These are phyloP conservation scores for Tolmerus cingulatus DNA, from an alignment of 2,888 invertebrate genomes.

Conservation along the genomic window DNA sequence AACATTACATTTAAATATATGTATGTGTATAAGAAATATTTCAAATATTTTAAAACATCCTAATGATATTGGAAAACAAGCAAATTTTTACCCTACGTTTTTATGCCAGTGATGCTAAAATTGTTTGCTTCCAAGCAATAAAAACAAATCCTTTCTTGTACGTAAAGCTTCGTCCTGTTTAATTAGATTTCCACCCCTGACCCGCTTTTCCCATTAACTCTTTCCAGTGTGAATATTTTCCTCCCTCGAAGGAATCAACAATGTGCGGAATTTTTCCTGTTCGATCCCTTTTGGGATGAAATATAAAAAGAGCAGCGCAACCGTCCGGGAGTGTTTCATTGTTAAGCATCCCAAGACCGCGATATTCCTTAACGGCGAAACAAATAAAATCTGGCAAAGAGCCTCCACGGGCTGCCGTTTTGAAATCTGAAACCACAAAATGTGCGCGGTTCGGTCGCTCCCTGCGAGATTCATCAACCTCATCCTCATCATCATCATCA, in stretches of 20 bases:
- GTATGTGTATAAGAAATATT: too few relatives aligned
- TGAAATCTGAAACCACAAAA: conserved; percentile 51
- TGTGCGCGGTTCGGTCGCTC: conserved; percentile 46
- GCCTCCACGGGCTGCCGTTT: conserved; percentile 47
- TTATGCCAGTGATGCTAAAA: neutral
- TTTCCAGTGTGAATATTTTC: conserved; percentile 15
- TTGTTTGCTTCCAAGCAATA: neutral
- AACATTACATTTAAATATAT: too few relatives aligned
- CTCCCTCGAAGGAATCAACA: conserved; percentile 17
- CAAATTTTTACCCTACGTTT: neutral
- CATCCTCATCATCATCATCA: neutral
- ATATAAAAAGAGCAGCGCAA: conserved; percentile 13
- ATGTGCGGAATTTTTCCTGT: conserved; percentile 28
- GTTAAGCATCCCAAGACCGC: conserved; percentile 20
- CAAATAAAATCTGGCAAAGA: neutral
- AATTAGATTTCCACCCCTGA: neutral
- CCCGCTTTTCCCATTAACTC: neutral
- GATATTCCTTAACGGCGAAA: conserved; percentile 28
- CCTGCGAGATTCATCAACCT: conserved; percentile 44
- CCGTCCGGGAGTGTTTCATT: conserved; percentile 13
- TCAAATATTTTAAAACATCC: neutral
- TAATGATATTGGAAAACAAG: too few relatives aligned
- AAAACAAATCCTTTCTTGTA: neutral
- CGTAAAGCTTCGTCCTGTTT: neutral
- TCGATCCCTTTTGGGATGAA: neutral